phyloP scores from a whole-genome alignment of 2,888 invertebrate species.

The Trissoscelio sp. region DNA sequence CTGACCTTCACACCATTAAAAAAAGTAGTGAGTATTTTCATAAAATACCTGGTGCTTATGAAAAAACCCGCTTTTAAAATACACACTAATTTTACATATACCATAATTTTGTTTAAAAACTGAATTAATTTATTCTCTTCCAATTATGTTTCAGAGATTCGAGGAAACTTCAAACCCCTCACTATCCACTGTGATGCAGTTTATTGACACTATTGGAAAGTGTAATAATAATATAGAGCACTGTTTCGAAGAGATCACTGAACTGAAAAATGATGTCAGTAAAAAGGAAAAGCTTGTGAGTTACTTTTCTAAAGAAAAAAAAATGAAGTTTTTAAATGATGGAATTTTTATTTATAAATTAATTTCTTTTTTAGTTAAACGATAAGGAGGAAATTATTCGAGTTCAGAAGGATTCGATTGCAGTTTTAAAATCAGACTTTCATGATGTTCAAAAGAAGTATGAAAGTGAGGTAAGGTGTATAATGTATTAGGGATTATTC shows the following conservation, averaged over 20 bases:
- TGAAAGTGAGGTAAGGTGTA: conserved; percentile 78
- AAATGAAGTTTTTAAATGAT: not conserved
- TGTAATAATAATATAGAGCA: conserved; percentile 74
- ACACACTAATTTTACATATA: no score
- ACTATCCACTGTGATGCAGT: conserved; percentile 35
- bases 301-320: conserved; percentile 18
- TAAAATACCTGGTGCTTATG: no score
- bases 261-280: conserved; percentile 75
- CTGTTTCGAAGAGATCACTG: conserved; percentile 75
- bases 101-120: no score
- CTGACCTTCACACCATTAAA: no score
- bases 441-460: conserved; percentile 78
- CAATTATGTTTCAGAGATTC: conserved; percentile 69
- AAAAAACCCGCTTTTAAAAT: no score
- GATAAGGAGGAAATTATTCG: conserved; percentile 80
- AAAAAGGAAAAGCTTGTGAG: conserved; percentile 81
- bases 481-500: not conserved
- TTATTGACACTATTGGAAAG: conserved; percentile 72
- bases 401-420: conserved; percentile 80
- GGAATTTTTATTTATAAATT: not conserved
- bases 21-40: no score
- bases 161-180: conserved; percentile 67
- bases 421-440: conserved; percentile 78
- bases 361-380: conserved; percentile 21
- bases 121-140: not conserved